Evolutionary conservation across 23 tunicate species (phyloP), one percentile per base, ranked within the genome.

Genomic region (Corella eumyota): DNA sequence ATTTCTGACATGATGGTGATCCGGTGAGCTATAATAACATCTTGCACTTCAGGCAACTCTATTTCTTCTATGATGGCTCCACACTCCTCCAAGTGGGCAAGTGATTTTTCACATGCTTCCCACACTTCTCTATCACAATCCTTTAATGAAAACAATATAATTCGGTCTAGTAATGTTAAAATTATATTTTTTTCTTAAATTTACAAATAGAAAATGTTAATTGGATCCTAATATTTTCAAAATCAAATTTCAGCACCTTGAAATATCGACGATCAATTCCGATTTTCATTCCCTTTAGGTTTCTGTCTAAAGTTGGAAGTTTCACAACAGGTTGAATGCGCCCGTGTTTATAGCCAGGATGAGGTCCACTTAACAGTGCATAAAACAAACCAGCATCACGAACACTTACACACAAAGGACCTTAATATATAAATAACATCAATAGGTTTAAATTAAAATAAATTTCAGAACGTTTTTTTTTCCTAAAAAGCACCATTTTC

Each of bases 181-280:
- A 9, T 7, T 53, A 53, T 20, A 7, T 53, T 53, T 53, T 53
- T 13, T 11, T 21, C 9, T 11, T 53, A 53, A 15, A 40, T 40
- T 15, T 9, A 40, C 48, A 9, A 9, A 15, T 11, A 40, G 15
- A 40, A 51, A 19, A 6, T 5, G 15, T 7, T 9, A 7, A 19
- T 51, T 51, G 22, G 22, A 51, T 19, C 5, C 5, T 51, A 40
- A 40, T 40, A 40, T 11, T 40, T 40, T 11, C 15, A 40, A 40
- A 11, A 40, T 9, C 15, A 40, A 40, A 40, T 9, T 51, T 51
- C n/a, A n/a, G n/a, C n/a, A 79, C 88, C 66, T 70, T 56, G 28
- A 79, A 70, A 36, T 56, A 76, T 45, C 69, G 23, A 36, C 63
- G 57, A 59, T 87, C 88, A 17, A 87, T 63, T n/a, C 85, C 81